A percentile compares a stretch with the other conserved stretches of the same genome.
These are phyloP conservation scores for Lerista edwardsae DNA, from an alignment of 2,797 vertebrate genomes.

Conservation along the genomic window DNA sequence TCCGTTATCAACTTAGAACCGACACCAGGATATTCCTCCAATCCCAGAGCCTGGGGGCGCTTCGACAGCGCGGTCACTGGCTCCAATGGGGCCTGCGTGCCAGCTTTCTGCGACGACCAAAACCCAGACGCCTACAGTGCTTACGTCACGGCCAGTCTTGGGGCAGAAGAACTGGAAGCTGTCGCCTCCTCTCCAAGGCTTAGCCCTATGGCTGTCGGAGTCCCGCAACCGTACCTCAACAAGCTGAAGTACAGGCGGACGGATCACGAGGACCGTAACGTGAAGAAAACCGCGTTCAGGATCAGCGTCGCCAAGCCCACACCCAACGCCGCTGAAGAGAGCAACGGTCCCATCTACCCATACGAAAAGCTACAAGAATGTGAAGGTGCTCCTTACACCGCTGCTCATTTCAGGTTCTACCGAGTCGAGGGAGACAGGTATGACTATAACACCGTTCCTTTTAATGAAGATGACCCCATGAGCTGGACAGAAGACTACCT, in stretches of 20 bases:
- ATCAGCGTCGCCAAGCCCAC: constrained; percentile 93
- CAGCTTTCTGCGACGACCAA: constrained; percentile 94
- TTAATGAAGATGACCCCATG: constrained; percentile 96
- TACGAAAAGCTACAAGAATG: constrained; percentile 91
- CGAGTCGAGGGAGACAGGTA: constrained; percentile 94
- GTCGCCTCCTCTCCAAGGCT: constrained; percentile 91
- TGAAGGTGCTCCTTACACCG: constrained; percentile 88
- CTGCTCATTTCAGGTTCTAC: constrained; percentile 94
- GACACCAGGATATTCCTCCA: constrained; percentile 88
- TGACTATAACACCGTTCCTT: constrained; percentile 95
- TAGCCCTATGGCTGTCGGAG: constrained; percentile 88
- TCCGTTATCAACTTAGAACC: constrained; percentile 96
- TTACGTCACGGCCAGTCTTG: constrained; percentile 91
- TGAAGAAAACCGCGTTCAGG: constrained; percentile 95
- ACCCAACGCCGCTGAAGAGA: constrained; percentile 87
- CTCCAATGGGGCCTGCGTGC: constrained; percentile 90
- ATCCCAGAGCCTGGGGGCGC: constrained; percentile 95
- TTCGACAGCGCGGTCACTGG: constrained; percentile 95
- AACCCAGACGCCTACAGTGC: constrained; percentile 90
- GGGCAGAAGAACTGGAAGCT: constrained; percentile 94
- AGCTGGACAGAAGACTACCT: constrained; percentile 98
- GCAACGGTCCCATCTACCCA: constrained; percentile 92
- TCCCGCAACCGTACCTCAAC: constrained; percentile 90
- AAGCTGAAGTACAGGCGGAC: constrained; percentile 93
- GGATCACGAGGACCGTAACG: constrained; percentile 87